Conservation (phyloP, 2,797 vertebrate species). For the Tenualosa thibaudeaui region DNA sequence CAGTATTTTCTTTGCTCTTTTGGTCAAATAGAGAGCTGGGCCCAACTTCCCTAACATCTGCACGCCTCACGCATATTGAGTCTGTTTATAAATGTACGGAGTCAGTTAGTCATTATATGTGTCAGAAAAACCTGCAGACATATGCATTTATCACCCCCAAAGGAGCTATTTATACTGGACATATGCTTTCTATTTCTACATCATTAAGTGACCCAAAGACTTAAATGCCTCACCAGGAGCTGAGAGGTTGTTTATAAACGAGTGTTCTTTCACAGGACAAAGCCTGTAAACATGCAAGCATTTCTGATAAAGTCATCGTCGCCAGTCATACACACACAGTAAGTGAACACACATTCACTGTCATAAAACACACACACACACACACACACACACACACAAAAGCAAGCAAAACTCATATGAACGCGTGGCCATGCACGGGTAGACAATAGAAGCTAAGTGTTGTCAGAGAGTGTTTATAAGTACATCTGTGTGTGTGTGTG, state of each 20-base stretch:
- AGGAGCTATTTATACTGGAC: not conserved
- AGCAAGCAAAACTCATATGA: not conserved
- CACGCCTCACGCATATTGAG: not conserved
- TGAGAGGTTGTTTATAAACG: not conserved
- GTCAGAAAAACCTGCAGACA: conserved; percentile 45
- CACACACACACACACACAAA: conserved; percentile 24
- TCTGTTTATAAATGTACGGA: conserved; percentile 15
- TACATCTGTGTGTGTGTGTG: not conserved
- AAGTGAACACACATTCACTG: not conserved
- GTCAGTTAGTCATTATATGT: conserved; percentile 46
- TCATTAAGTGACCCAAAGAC: not conserved
- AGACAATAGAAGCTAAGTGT: conserved; percentile 48
- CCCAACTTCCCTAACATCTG: not conserved
- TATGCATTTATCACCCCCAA: conserved; percentile 38
- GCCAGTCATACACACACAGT: not conserved
- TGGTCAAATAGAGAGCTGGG: not conserved
- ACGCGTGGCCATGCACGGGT: not conserved
- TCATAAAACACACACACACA: not conserved
- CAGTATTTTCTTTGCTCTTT: not conserved
- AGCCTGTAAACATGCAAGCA: not conserved
- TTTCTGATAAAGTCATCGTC: not conserved
- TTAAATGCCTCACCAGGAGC: not conserved
- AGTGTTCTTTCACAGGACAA: not conserved
- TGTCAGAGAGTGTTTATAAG: not conserved
- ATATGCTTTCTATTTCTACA: conserved; percentile 42